A percentile compares a stretch with the other conserved stretches of the same genome.
Evolutionary conservation across 2,113 vertebrate genomes (phyloP).

Genomic region (Ardeotis arabs): DNA sequence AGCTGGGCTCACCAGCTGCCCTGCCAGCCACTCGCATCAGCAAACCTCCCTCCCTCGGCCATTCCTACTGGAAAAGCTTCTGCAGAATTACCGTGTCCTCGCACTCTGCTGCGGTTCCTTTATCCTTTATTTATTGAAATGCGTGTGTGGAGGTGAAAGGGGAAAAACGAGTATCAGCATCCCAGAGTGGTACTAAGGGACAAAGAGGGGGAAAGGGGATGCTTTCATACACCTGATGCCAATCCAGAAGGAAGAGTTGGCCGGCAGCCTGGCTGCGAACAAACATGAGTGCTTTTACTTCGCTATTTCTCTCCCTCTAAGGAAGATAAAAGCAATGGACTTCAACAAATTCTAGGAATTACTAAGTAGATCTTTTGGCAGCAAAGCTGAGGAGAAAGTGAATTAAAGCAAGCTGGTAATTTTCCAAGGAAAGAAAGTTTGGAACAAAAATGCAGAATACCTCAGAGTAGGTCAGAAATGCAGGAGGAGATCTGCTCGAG

Average conservation of each 20-base stretch:
- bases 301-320: not conserved
- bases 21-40: accelerated
- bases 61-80: not conserved
- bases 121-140: not conserved
- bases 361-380: conserved; percentile 8
- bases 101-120: not conserved
- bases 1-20: not conserved
- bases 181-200: accelerated
- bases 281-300: accelerated
- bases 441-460: not conserved
- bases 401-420: not conserved
- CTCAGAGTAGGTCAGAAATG: accelerated
- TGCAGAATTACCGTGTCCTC: accelerated
- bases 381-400: not conserved
- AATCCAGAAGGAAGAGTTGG: not conserved
- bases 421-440: not conserved
- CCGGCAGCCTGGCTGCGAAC: not conserved
- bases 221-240: not conserved
- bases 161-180: not conserved
- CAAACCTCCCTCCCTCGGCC: not conserved
- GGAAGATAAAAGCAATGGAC: not conserved
- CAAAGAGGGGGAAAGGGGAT: not conserved
- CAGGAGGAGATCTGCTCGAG: not conserved
- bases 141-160: not conserved
- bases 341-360: not conserved